Evolutionary conservation across 2,797 vertebrate species (phyloP), one percentile per base, ranked within the genome.

Genomic region (Crossoptilon crossoptilon): DNA sequence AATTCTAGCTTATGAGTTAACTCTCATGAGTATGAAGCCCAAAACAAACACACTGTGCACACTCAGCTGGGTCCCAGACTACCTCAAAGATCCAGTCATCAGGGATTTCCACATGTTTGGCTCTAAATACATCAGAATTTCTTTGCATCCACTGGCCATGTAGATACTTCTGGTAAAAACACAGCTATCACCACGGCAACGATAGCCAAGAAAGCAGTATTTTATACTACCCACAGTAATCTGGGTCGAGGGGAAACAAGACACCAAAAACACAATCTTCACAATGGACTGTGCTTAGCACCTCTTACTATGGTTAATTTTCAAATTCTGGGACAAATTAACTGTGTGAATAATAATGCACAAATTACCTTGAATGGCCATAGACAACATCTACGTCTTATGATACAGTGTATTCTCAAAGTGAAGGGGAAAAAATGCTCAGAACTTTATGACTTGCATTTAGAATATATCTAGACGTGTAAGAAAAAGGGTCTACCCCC

Each of bases 1-100:
- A 92, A 53, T 46, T 63, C 59, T 74, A 59, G 29, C 6, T 31
- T 17, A 26, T 0, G 0, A 2, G 4, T 3, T 11, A 87, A 19
- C 21, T 37, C 11, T 39, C n/a, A n/a, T 1, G 0, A 67, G 23
- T 6, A 77, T 33, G 44, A 69, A 84, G 13, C 18, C 22, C 68
- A 26, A 43, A 46, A 39, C 69, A 11, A 74, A 9, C 35, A 7
- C 1, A 10, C 33, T 53, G 8, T 18, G 24, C 14, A 41, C 1
- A 4, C 4, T 37, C 19, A 46, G 23, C 43, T 51, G 26, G 18
- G 51, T 76, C 67, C 24, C 58, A 48, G 24, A 59, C 29, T 3
- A 68, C 18, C 14, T 80, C 44, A 70, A 70, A 33, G 39, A 76
- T 24, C 11, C 26, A 13, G 14, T 18, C 9, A 39, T 67, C 24